phyloP scores from a whole-genome alignment of 1,140 invertebrate species.

The Nasonia giraulti region DNA sequence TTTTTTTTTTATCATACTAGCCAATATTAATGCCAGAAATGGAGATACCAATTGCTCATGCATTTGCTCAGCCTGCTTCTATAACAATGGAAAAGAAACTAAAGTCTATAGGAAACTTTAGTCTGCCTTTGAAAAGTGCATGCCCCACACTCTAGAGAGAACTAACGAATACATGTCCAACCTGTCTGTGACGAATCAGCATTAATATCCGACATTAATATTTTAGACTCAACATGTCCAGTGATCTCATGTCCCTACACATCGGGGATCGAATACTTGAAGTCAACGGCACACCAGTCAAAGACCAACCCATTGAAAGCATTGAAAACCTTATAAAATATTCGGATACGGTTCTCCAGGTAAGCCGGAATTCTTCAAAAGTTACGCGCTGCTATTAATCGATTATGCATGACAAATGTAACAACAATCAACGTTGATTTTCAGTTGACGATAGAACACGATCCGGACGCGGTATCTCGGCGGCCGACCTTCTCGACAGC shows the following conservation, averaged over 20 bases:
- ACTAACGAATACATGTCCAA: not conserved
- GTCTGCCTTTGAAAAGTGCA: constrained; percentile 27
- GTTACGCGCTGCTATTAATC: not conserved
- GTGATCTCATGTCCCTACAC: constrained; percentile 88
- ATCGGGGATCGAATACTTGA: constrained; percentile 94
- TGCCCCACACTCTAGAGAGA: constrained; percentile 13
- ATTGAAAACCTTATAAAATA: constrained; percentile 85
- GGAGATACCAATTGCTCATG: not conserved
- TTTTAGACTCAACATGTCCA: constrained; percentile 86
- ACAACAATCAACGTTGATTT: constrained; percentile 34
- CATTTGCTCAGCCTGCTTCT: constrained; percentile 22
- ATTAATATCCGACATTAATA: constrained; percentile 15
- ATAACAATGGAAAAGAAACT: constrained; percentile 2
- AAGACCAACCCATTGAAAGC: constrained; percentile 84
- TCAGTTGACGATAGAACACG: constrained; percentile 91
- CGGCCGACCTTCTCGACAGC: constrained; percentile 69
- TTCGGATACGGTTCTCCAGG: constrained; percentile 84
- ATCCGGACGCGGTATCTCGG: constrained; percentile 82
- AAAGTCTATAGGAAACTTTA: not conserved
- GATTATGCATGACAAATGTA: not conserved
- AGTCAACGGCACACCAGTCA: constrained; percentile 92
- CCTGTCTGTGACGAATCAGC: not conserved
- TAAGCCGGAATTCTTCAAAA: constrained; percentile 60
- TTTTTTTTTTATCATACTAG: not conserved
- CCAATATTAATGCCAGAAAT: not conserved